These are phyloP conservation scores for Venusia cambrica DNA, from an alignment of 2,888 invertebrate genomes.

Conservation along the genomic window DNA sequence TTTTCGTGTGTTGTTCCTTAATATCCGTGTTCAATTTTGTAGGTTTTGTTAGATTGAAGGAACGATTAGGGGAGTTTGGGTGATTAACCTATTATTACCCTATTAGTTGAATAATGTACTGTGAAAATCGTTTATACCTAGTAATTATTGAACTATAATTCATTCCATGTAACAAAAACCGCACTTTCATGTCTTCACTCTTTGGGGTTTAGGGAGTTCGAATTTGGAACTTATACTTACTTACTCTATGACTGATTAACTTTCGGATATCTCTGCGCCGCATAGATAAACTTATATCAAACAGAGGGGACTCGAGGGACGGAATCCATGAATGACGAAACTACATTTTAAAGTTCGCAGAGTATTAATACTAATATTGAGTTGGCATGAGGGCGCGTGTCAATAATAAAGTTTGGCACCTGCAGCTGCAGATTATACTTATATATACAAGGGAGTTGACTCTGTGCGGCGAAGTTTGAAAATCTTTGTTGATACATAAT, in stretches of 20 bases:
- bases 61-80: constrained; percentile 13
- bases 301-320: constrained; percentile 15
- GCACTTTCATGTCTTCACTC: too few species aligned
- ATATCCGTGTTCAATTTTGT: constrained; percentile 23
- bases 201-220: too few species aligned
- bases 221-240: neutral
- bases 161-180: too few species aligned
- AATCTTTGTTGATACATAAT: neutral
- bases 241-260: constrained; percentile 15
- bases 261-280: constrained; percentile 16
- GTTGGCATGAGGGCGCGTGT: constrained; percentile 46
- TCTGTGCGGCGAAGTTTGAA: neutral
- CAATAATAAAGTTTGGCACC: constrained; percentile 42
- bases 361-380: constrained; percentile 63
- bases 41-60: constrained; percentile 15
- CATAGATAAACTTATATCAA: constrained; percentile 19
- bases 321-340: constrained; percentile 24
- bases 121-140: constrained; percentile 10
- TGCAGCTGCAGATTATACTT: constrained; percentile 4
- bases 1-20: constrained; percentile 63
- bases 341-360: constrained; percentile 31
- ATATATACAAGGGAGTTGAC: constrained; percentile 1
- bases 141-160: constrained; percentile 6
- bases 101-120: constrained; percentile 15
- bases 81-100: constrained; percentile 23